These are phyloP conservation scores for Caenorhabditis briggsae DNA, from an alignment of 1,140 invertebrate genomes.

Conservation along the genomic window DNA sequence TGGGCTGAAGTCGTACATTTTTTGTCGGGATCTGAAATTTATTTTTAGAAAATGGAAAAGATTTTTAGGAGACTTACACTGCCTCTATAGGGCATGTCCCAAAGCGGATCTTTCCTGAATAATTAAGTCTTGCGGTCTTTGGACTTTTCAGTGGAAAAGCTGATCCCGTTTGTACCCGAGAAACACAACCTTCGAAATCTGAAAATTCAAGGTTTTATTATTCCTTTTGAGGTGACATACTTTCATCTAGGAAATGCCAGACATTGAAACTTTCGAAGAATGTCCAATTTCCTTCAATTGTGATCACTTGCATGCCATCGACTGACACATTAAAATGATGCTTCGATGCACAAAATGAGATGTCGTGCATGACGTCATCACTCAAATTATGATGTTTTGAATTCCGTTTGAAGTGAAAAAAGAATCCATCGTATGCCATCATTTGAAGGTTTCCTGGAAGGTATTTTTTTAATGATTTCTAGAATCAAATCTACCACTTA, in stretches of 20 bases:
- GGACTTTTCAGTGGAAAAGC: conserved; percentile 66
- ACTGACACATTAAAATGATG: conserved; percentile 63
- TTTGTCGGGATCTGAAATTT: conserved; percentile 51
- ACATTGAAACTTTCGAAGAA: conserved; percentile 73
- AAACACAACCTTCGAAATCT: conserved; percentile 68
- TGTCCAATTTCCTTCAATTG: conserved; percentile 74
- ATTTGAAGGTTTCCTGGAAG: conserved; percentile 69
- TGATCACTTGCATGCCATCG: conserved; percentile 70
- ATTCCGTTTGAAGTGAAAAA: conserved; percentile 72
- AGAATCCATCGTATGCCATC: conserved; percentile 75
- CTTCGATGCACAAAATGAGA: conserved; percentile 70
- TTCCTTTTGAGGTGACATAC: not conserved
- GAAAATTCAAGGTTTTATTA: not conserved
- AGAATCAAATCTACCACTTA: conserved; percentile 11
- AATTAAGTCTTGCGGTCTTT: conserved; percentile 52
- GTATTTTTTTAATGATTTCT: not conserved
- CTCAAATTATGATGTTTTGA: conserved; percentile 64
- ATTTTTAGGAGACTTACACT: conserved; percentile 15
- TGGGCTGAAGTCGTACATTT: conserved; percentile 40
- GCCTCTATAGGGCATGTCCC: conserved; percentile 60
- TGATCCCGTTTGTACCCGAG: conserved; percentile 61
- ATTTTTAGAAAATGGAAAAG: not conserved
- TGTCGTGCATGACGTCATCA: conserved; percentile 74
- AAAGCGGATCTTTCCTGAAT: conserved; percentile 60
- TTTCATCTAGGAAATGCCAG: conserved; percentile 64